Evolutionary conservation across 2,797 vertebrate genomes (phyloP).

Genomic region (Paramormyrops hopkinsi): DNA sequence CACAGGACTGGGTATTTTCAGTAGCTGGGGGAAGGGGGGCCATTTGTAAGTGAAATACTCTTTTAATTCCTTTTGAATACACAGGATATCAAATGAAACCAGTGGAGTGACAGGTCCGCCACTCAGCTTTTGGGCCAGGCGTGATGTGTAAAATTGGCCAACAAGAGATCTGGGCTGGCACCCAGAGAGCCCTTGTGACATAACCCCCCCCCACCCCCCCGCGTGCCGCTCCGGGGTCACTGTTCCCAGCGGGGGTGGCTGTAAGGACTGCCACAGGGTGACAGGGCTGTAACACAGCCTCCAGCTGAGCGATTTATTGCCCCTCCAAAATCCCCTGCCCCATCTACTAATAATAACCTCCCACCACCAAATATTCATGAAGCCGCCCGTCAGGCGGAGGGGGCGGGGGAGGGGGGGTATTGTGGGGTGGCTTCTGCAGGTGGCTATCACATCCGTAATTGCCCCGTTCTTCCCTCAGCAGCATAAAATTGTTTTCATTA

Average conservation of each 20-base stretch:
- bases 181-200: constrained; percentile 87
- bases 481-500: constrained; percentile 99
- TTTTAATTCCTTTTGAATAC: constrained; percentile 97
- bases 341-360: constrained; percentile 94
- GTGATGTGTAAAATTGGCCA: constrained; percentile 98
- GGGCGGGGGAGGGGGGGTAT: constrained; percentile 35
- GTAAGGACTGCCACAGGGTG: constrained; percentile 86
- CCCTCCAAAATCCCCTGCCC: constrained; percentile 79
- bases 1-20: constrained; percentile 23
- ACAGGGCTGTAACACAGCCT: constrained; percentile 90
- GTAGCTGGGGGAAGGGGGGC: constrained; percentile 23
- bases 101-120: constrained; percentile 83
- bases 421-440: constrained; percentile 85
- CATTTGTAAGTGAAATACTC: constrained; percentile 74
- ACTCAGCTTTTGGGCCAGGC: constrained; percentile 79
- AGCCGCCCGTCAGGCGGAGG: constrained; percentile 61
- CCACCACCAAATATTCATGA: constrained; percentile 99
- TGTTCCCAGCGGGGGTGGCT: constrained; percentile 80
- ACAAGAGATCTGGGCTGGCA: constrained; percentile 90
- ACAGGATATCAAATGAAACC: constrained; percentile 98
- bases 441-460: constrained; percentile 99
- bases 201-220: constrained; percentile 78
- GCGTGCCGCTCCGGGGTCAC: constrained; percentile 81
- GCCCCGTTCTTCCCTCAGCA: constrained; percentile 90
- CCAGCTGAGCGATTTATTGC: constrained; percentile 98